These are phyloP conservation scores for Globodera rostochiensis DNA, from an alignment of 1,140 invertebrate genomes.

Conservation along the genomic window DNA sequence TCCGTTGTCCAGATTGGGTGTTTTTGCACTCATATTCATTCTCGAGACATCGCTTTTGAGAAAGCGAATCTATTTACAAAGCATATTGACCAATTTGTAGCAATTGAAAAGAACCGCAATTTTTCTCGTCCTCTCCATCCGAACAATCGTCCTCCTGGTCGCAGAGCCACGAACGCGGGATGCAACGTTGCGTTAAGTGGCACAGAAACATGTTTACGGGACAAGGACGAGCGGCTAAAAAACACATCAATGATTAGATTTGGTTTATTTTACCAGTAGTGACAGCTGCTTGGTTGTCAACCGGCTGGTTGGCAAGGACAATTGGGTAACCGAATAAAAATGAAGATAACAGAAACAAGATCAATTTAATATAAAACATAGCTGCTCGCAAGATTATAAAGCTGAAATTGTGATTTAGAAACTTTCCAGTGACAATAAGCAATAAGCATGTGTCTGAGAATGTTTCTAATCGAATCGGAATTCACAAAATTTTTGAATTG, in stretches of 20 bases:
- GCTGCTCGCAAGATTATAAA: too few species aligned
- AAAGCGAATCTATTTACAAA: background rate
- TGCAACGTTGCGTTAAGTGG: constrained; percentile 75
- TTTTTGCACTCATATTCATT: constrained; percentile 14
- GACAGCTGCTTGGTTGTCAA: background rate
- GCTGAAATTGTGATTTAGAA: too few species aligned
- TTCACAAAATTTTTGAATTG: too few species aligned
- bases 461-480: too few species aligned
- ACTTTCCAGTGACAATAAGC: too few species aligned
- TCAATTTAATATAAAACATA: background rate
- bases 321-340: background rate
- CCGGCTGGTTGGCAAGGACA: background rate
- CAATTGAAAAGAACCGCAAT: constrained; percentile 72
- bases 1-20: background rate
- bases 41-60: background rate
- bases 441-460: too few species aligned
- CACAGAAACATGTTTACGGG: constrained; percentile 26
- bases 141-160: constrained; percentile 73
- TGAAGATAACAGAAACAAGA: background rate
- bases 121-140: constrained; percentile 78
- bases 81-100: background rate
- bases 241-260: background rate
- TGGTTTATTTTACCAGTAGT: background rate
- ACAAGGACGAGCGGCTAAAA: constrained; percentile 21
- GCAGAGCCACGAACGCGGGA: constrained; percentile 77